Base-by-base conservation (phyloP, 2,797 vertebrate species). In the Ctenochaetus hawaiiensis region DNA sequence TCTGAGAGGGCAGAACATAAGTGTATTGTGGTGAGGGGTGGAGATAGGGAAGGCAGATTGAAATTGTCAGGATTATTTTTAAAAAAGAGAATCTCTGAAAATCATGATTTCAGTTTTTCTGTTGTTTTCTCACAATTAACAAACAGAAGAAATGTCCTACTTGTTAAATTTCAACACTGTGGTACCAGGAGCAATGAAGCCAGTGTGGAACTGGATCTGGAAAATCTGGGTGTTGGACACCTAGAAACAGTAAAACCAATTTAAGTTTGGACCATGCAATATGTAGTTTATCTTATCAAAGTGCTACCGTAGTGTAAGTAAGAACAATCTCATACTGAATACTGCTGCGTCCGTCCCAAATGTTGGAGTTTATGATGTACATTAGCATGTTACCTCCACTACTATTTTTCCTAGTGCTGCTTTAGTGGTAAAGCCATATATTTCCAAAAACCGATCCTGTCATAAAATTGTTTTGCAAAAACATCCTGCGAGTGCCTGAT, bases 201-300 rank as follows among this genome's bases (percentile, higher is more conserved):
- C 98, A 76, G 97, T 99, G 75, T 99, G 98, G 91, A 99, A 98
- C 74, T 99, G 98, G 88, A 99, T 97, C 95, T 99, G 98, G 88
- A 99, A 97, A 91, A 99, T 99, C 92, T 99, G 98, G 18, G 97
- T 99, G 94, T 99, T 99, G 86, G 97, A 97, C 91, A 98, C 97
- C 98, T 99, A 83, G 78, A 82, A 85, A 78, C 7, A 75, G 37
- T 3, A 68, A 17, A 72, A 74, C 13, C 75, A 47, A 61, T 3
- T 3, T 37, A 1, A n/a, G 3, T 48, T 30, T 75, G 17, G 4
- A 17, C 1, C 13, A 44, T 61, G 23, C 20, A 60, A 58, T 47
- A 30, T 58, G 57, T 0, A 9, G 9, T 51, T 0, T 8, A 18
- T 30, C 5, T 8, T 30, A 26, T 2, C 14, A 3, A 60, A 44